These are phyloP conservation scores for Elmis aenea DNA, from an alignment of 2,888 invertebrate genomes.

Conservation along the genomic window DNA sequence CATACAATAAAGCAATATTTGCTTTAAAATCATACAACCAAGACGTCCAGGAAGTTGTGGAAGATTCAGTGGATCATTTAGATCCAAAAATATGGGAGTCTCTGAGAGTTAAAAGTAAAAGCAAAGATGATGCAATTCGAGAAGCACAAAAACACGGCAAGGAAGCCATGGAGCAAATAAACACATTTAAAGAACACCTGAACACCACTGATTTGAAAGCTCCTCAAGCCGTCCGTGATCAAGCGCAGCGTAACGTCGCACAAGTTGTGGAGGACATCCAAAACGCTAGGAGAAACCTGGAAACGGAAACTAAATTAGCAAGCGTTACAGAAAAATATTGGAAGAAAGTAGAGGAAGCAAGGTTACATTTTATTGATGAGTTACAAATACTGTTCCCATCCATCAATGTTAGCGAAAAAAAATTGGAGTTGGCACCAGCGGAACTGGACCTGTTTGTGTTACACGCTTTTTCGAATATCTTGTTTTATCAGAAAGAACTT, in stretches of 20 bases:
- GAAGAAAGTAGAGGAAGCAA: slow-evolving; percentile 66
- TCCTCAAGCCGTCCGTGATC: slow-evolving; percentile 46
- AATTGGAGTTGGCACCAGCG: slow-evolving; percentile 55
- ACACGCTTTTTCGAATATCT: slow-evolving; percentile 71
- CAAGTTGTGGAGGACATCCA: slow-evolving; percentile 55
- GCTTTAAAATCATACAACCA: slow-evolving; percentile 55
- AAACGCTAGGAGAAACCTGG: slow-evolving; percentile 55
- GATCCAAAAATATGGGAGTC: slow-evolving; percentile 54
- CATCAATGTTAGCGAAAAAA: slow-evolving; percentile 62
- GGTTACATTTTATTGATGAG: slow-evolving; percentile 59
- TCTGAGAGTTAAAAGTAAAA: slow-evolving; percentile 55
- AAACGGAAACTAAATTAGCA: slow-evolving; percentile 52
- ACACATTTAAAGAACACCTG: slow-evolving; percentile 44
- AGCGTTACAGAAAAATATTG: slow-evolving; percentile 75
- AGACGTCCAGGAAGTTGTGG: slow-evolving; percentile 55
- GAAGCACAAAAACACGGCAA: slow-evolving; percentile 57
- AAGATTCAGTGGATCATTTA: slow-evolving; percentile 56
- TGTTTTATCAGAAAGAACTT: slow-evolving; percentile 72
- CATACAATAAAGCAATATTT: slow-evolving; percentile 60
- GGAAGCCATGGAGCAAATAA: slow-evolving; percentile 39
- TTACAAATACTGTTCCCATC: slow-evolving; percentile 68
- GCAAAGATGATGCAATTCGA: slow-evolving; percentile 52
- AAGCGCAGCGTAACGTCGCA: slow-evolving; percentile 53
- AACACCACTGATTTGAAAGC: slow-evolving; percentile 44
- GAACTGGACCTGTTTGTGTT: slow-evolving; percentile 74